Base-by-base conservation (phyloP, 2,888 invertebrate species). In the Ochropleura plecta region DNA sequence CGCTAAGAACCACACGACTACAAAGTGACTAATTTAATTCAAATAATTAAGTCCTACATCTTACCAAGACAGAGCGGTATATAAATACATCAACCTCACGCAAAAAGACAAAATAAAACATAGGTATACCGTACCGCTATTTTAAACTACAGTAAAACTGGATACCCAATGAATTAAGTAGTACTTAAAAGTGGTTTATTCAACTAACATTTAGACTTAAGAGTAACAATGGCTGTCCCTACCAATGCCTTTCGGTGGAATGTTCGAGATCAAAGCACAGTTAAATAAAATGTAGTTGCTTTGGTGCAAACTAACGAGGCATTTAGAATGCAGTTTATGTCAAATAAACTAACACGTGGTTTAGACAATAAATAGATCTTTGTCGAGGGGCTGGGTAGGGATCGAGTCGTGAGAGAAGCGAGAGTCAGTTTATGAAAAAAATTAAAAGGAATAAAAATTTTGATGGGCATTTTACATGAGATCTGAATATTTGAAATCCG, bases 331-430 rank as follows among this genome's bases (percentile, higher is more conserved):
- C 91, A 88, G 93, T 95, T 95, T 93, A 94, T 94, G 94, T 95
- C 93, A 95, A 95, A 95, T 94, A 94, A 94, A 95, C 90, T 93
- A 94, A 94, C 95, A 93, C 95, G 94, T 93, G 93, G 88, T 90
- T 77, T 1, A 72, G 90, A 91, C 92, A 92, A 95, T 95, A 95
- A 95, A 95, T 95, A 95, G 94, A 95, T 94, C 92, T 93, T 83
- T 89, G 93, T 90, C 89, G 89, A 87, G 85, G 81, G 81, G 69
- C 77, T 55, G 68, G 81, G 68, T 76, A 70, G 0, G 86, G 80
- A 10, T 48, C 42, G 60, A 59, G 87, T 84, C 73, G 69, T 53
- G 30, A 75, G 82, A 76, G 85, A 63, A 70, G 88, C 86, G 88
- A 72, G 40, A 81, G 89, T 51, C 1, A 62, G 49, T 14, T 14